Base-by-base conservation (phyloP, 2,888 invertebrate genomes). In the Schizaphis graminum region DNA sequence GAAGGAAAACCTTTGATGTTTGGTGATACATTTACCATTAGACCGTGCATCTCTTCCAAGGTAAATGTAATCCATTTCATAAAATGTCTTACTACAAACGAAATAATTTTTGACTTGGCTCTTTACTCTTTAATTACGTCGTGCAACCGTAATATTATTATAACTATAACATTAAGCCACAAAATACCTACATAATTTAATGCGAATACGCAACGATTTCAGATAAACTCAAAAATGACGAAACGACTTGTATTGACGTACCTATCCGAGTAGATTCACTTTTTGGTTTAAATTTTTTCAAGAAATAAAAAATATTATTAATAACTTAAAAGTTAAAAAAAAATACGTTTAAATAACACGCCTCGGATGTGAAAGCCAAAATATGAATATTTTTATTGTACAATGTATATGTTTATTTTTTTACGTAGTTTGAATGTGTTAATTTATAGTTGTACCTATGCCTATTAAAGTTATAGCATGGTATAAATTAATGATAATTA, bases 1-100 rank as follows among this genome's bases (percentile, higher is more conserved):
- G 90, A 95, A 44, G 95, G 95, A 35, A 84, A 95, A 91, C 91
- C 94, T 21, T 94, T 95, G 87, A 95, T 94, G 89, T 95, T 94
- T 88, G 95, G 95, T 24, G 95, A 95, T 88, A 92, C 77, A 44
- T 95, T 95, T 91, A 26, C 84, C 16, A 89, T 95, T 24, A 94
- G 91, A 47, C 94, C 95, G 1, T 93, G 94, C n/a, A 94, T 91
- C n/a, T 87, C 92, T 24, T 77, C 77, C 24, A 49, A 91, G 56
- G 89, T 85, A 35, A 44, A 77, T 56, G 28, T n/a, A 86, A 47
- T 86, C 47, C 41, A 86, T 47, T 86, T 49, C 47, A 10, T 47
- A 16, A 49, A 49, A 86, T 49, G 28, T 49, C 47, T n/a, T 47
- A 77, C 21, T 35, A 44, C 28, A 86, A 86, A 86, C 47, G 16